Evolutionary conservation across 2,888 invertebrate genomes (phyloP).

Genomic region (Formica aserva): DNA sequence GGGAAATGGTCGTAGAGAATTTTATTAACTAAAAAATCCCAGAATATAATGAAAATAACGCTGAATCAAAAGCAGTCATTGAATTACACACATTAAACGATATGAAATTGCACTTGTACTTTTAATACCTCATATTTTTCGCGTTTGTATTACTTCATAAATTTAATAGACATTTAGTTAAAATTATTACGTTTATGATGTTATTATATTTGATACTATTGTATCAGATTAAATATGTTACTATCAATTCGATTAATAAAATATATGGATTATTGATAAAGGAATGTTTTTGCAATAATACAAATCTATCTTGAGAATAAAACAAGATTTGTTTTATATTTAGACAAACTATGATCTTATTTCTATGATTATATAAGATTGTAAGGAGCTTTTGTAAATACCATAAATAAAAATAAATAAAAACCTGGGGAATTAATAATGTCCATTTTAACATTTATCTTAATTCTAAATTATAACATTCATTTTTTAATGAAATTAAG

Average conservation of each 20-base stretch:
- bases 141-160: no score
- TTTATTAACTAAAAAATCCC: conserved; percentile 46
- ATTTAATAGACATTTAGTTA: no score
- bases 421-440: not conserved
- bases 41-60: conserved; percentile 33
- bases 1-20: conserved; percentile 18
- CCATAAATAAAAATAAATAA: not conserved
- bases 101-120: not conserved
- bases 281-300: not conserved
- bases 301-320: not conserved
- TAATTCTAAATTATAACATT: not conserved
- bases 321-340: not conserved
- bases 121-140: not conserved
- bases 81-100: conserved; percentile 15
- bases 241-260: not conserved
- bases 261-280: not conserved
- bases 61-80: not conserved
- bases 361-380: no score
- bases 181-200: no score
- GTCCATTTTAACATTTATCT: not conserved
- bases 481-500: no score
- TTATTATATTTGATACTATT: no score
- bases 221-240: no score
- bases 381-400: no score
- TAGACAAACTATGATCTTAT: not conserved